These are phyloP conservation scores for Drosophila colorata DNA, from an alignment of 2,888 invertebrate species.

Conservation along the genomic window DNA sequence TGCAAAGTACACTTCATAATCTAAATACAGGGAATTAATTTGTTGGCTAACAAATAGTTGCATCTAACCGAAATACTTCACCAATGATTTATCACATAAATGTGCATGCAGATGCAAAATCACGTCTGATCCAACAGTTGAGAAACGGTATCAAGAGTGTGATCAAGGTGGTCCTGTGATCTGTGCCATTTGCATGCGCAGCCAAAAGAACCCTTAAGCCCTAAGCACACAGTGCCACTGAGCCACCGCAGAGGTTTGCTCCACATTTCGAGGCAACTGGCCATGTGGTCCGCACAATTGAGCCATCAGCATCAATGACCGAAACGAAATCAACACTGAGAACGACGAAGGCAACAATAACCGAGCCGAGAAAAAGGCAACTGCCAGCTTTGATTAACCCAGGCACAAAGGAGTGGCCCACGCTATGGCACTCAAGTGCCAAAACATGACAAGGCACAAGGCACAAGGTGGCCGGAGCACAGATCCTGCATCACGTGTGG, in stretches of 20 bases:
- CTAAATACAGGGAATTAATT: too few relatives aligned
- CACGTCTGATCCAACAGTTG: constrained; percentile 5
- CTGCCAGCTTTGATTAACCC: constrained; percentile 77
- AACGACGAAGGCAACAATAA: constrained; percentile 1
- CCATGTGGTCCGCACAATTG: constrained; percentile 75
- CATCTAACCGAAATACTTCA: too few relatives aligned
- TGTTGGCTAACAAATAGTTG: too few relatives aligned
- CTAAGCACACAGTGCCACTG: constrained; percentile 15
- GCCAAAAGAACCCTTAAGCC: constrained; percentile 30
- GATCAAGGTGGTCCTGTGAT: constrained; percentile 53
- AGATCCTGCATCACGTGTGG: constrained; percentile 73
- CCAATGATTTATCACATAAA: too few relatives aligned
- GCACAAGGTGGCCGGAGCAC: constrained; percentile 51
- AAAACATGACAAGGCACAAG: constrained; percentile 76
- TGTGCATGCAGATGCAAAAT: constrained; percentile 2
- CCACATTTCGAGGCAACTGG: constrained; percentile 69
- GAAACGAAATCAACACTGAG: constrained; percentile 45
- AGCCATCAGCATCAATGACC: constrained; percentile 73
- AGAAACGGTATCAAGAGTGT: constrained; percentile 10
- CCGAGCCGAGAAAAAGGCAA: constrained; percentile 22
- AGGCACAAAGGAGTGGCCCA: constrained; percentile 62
- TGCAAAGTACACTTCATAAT: too few relatives aligned
- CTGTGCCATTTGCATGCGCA: constrained; percentile 44
- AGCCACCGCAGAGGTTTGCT: constrained; percentile 31
- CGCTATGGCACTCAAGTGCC: constrained; percentile 73